These are phyloP conservation scores for Camptogramma bilineatum DNA, from an alignment of 2,888 invertebrate genomes.

Conservation along the genomic window DNA sequence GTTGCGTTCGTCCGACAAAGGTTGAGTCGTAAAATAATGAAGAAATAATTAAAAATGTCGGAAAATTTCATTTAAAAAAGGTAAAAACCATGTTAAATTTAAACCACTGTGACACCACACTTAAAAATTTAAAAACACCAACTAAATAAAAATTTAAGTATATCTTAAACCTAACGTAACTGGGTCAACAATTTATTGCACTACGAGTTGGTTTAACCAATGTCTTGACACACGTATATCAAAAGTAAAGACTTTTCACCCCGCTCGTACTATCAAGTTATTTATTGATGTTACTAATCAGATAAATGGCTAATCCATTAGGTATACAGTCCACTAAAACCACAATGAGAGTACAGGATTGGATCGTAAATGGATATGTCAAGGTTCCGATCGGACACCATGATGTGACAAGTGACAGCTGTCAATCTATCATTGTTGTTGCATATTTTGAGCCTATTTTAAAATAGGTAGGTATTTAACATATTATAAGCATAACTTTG, in stretches of 20 bases:
- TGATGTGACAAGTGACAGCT: slow-evolving; percentile 27
- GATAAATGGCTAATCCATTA: slow-evolving; percentile 84
- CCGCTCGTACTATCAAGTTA: slow-evolving; percentile 52
- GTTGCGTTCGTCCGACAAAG: not conserved
- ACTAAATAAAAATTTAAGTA: too few species aligned
- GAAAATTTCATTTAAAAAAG: too few species aligned
- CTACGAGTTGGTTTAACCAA: too few species aligned
- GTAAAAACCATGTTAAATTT: too few species aligned
- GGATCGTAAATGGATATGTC: slow-evolving; percentile 64
- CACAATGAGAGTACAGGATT: slow-evolving; percentile 58
- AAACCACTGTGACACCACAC: too few species aligned
- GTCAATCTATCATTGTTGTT: slow-evolving; percentile 4
- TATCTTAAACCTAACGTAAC: too few species aligned
- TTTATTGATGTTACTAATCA: slow-evolving; percentile 83
- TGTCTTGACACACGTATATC: not conserved
- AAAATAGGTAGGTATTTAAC: not conserved
- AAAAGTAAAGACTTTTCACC: slow-evolving; percentile 17
- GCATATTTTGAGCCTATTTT: not conserved
- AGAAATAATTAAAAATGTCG: too few species aligned
- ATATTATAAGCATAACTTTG: too few species aligned
- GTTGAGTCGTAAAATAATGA: too few species aligned
- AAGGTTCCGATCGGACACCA: slow-evolving; percentile 38
- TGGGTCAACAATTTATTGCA: too few species aligned
- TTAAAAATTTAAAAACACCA: too few species aligned
- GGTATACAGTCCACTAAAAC: slow-evolving; percentile 63